These are phyloP conservation scores for Drosophila azteca DNA, from an alignment of 1,140 invertebrate genomes.

Conservation along the genomic window DNA sequence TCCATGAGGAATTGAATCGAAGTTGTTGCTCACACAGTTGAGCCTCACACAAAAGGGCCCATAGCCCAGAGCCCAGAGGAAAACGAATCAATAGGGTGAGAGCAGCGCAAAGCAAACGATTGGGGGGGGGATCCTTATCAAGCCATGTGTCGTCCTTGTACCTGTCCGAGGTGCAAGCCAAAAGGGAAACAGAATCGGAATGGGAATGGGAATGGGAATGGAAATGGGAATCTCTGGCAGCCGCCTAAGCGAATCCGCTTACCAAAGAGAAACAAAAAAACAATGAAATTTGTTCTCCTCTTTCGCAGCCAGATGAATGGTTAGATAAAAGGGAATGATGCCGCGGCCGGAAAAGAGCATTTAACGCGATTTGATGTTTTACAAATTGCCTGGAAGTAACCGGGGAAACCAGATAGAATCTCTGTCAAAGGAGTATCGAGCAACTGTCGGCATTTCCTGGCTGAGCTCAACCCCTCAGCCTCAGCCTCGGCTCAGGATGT, in stretches of 20 bases:
- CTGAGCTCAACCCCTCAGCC: no score
- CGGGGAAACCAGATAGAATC: slow-evolving; percentile 22
- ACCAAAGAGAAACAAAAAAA: slow-evolving; percentile 72
- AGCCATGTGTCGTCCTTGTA: slow-evolving; percentile 57
- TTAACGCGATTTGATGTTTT: slow-evolving; percentile 82
- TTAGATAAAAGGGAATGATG: slow-evolving; percentile 42
- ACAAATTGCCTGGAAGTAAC: slow-evolving; percentile 75
- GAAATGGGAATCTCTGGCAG: slow-evolving; percentile 18
- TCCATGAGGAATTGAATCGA: slow-evolving; percentile 1
- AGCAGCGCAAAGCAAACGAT: no score
- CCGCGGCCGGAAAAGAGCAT: slow-evolving; percentile 78
- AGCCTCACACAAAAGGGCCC: slow-evolving; percentile 32
- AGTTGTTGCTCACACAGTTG: not conserved
- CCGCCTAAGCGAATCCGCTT: slow-evolving; percentile 75
- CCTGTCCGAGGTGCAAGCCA: slow-evolving; percentile 53
- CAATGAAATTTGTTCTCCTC: slow-evolving; percentile 36
- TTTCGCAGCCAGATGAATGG: slow-evolving; percentile 16
- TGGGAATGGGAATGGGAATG: not conserved
- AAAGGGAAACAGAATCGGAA: slow-evolving; percentile 32
- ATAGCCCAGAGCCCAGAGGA: slow-evolving; percentile 18
- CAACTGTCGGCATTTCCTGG: no score
- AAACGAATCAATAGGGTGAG: slow-evolving; percentile 73
- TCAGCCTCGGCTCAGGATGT: no score
- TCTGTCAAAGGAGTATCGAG: no score
- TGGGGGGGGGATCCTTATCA: slow-evolving; percentile 14